Evolutionary conservation across 2,888 invertebrate genomes (phyloP).

Genomic region (Galerucella pusilla): DNA sequence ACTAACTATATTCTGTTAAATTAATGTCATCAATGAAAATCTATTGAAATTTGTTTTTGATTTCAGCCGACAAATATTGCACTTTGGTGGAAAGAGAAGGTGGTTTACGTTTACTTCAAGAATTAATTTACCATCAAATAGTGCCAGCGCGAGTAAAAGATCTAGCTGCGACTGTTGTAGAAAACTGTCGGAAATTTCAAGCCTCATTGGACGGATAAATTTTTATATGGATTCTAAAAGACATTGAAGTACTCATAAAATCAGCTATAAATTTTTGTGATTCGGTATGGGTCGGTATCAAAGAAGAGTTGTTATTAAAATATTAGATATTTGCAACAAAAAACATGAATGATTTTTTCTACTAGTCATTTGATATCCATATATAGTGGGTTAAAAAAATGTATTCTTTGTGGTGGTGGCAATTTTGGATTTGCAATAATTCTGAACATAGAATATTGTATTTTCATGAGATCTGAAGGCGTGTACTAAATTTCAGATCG

Average conservation of each 20-base stretch:
- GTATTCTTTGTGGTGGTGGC: too few relatives aligned
- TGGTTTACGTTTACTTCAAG: slow-evolving; percentile 79
- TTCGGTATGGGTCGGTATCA: slow-evolving; percentile 25
- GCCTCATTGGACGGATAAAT: slow-evolving; percentile 47
- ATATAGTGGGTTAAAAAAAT: neutral
- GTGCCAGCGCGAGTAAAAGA: slow-evolving; percentile 76
- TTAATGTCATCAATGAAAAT: neutral
- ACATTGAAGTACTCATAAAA: slow-evolving; percentile 50
- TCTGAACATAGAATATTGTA: neutral
- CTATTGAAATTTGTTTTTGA: slow-evolving; percentile 34
- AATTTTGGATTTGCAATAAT: too few relatives aligned
- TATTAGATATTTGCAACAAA: neutral
- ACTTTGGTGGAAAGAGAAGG: slow-evolving; percentile 86
- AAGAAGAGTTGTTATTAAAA: neutral
- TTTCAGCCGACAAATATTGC: slow-evolving; percentile 92
- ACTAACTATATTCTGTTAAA: too few relatives aligned
- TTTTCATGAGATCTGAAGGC: neutral
- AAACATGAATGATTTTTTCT: neutral
- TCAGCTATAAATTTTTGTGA: slow-evolving; percentile 45
- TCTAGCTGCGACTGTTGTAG: slow-evolving; percentile 75
- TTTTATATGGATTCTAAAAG: slow-evolving; percentile 15
- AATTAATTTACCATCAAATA: slow-evolving; percentile 71
- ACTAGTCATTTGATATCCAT: too few relatives aligned
- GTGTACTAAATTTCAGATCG: too few relatives aligned
- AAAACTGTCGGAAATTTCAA: slow-evolving; percentile 69